Evolutionary conservation across 2,797 vertebrate genomes (phyloP), one percentile per base, ranked within the genome.

Genomic region (Cynodonichthys magdalenae): DNA sequence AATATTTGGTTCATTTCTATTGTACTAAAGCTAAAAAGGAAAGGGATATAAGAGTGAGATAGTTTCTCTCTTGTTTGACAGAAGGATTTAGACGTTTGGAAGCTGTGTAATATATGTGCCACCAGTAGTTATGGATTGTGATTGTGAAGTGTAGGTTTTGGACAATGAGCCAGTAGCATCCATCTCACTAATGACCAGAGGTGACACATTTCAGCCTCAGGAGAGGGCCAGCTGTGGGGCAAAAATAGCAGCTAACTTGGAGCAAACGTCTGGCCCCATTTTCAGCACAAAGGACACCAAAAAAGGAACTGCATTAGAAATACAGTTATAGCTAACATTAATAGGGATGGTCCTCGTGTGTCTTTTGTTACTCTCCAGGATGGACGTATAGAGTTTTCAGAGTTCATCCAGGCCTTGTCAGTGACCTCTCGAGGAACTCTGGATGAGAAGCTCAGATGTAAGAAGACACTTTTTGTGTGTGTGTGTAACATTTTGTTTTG

Each of bases 321-420:
- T 63, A 65, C 29, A 63, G 59, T 24, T 29, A 63, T 20, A 41
- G 59, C n/a, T 12, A 69, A 34, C 65, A 57, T 75, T 29, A 80
- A 79, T 54, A 44, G 49, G 66, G 62, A 66, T 58, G 56, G 45
- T 73, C 50, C 54, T 73, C 45, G 70, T 41, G 18, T 69, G 52
- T 5, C 34, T 59, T 47, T 51, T 80, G 50, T 67, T 62, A 10
- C 62, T 55, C 8, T 51, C 39, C 56, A 99, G 98, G 98, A 99
- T 0, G 98, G 98, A 71, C 94, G 96, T 79, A 99, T 99, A 2
- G 98, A 99, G 88, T 99, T 99, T 81, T 95, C 96, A 0, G 97
- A 99, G 88, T 99, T 99, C 89, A 99, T 99, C 90, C 98, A 99
- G 92, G 98, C 98, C 0, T 90, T 99, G 86, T 99, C 97, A 0